phyloP scores from a whole-genome alignment of 2,113 vertebrate genomes.

The Sinocyclocheilus anophthalmus region DNA sequence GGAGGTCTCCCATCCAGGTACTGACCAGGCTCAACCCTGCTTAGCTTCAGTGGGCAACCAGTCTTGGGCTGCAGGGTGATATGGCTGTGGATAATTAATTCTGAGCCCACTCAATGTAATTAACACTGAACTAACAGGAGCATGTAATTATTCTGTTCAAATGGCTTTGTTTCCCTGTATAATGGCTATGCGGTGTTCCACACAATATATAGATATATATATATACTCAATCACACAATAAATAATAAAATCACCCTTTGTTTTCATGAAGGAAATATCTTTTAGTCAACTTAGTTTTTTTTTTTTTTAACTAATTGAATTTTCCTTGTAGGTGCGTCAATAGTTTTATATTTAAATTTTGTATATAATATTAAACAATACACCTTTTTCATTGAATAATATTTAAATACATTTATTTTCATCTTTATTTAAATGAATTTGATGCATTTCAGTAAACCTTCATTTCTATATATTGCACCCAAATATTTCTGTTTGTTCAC shows the following conservation, averaged over 20 bases:
- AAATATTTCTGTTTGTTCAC: slow-evolving; percentile 5
- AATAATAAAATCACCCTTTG: neutral
- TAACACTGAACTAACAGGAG: slow-evolving; percentile 23
- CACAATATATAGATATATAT: neutral
- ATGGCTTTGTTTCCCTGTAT: neutral
- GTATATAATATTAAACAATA: no score
- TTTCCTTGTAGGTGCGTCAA: no score
- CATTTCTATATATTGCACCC: neutral
- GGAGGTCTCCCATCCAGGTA: no score
- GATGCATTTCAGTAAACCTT: neutral
- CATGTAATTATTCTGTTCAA: neutral
- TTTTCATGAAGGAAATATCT: no score
- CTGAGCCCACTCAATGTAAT: slow-evolving; percentile 35
- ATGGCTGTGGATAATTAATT: neutral
- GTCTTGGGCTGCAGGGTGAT: no score
- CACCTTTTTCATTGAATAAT: no score
- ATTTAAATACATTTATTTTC: no score
- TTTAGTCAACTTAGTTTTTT: no score
- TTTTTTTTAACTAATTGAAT: no score
- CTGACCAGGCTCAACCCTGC: no score
- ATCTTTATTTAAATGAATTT: neutral
- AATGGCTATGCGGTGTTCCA: neutral
- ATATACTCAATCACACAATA: neutral
- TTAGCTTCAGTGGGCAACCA: no score
- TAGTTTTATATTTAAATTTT: no score